Evolutionary conservation across 92 coral and sea anemone species (phyloP), one percentile per base, ranked within the genome.

Genomic region (Palythoa grandiflora): DNA sequence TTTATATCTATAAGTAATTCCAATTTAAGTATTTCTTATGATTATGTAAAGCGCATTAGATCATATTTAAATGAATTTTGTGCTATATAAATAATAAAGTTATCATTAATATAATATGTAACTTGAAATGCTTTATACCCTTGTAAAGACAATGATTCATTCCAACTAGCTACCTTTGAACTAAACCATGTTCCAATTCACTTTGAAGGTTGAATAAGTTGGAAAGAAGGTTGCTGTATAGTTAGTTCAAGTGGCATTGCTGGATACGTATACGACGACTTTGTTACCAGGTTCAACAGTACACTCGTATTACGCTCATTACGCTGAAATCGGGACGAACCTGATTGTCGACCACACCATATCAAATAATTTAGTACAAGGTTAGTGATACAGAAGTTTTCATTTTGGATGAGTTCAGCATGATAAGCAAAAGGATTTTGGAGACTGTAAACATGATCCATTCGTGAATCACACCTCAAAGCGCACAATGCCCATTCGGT

Each of bases 371-470:
- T 51, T 87, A 57, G 86, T 87, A 6, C 10, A 38, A 15, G 71
- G 35, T 78, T 10, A 66, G 52, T 15, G 38, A 65, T 17, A 65
- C 54, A 9, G 90, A 87, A 35, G 44, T 54, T 63, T 21, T 87
- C 14, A 78, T 87, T 20, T 87, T 79, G 90, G 90, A 87, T 37
- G 79, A 87, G 51, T 65, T 61, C 13, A 87, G 90, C 59, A 78
- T 79, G 86, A 63, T 79, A 35, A 87, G 90, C 53, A 71, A 78
- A 77, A 78, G 90, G 16, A 52, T 68, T 74, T 74, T 74, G 6
- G 78, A 74, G 54, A 74, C 37, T 2, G 74, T 60, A 3, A 54
- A 80, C 28, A 60, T 13, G 55, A 10, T 60, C n/a, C 86, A 80
- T 20, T 16, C 38, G 40, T 12, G 19, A 38, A 72, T 80, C 39